Evolutionary conservation across 2,113 vertebrate genomes (phyloP).

Genomic region (Ptychochromis oligacanthus): DNA sequence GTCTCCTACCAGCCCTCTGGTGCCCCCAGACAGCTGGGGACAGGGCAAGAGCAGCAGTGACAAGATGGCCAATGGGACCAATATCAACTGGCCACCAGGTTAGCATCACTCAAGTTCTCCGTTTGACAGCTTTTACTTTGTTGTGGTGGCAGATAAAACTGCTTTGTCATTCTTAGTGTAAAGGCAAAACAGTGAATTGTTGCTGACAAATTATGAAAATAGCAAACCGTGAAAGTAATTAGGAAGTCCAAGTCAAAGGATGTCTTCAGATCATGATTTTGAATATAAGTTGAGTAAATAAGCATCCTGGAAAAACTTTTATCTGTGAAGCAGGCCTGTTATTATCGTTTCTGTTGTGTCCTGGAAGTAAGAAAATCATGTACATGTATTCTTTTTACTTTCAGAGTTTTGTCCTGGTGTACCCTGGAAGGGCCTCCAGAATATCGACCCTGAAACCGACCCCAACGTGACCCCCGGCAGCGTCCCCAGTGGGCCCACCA

Average conservation of each 20-base stretch:
- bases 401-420: constrained; percentile 96
- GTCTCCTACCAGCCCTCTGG: constrained; percentile 88
- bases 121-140: not conserved
- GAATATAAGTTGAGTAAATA: not conserved
- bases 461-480: constrained; percentile 94
- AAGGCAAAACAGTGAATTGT: too few species aligned
- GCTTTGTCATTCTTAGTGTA: not conserved
- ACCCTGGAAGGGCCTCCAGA: constrained; percentile 98
- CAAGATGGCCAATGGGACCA: constrained; percentile 95
- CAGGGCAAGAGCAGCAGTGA: constrained; percentile 92
- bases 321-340: not conserved
- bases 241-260: too few species aligned
- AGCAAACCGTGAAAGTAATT: too few species aligned
- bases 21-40: constrained; percentile 92
- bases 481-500: constrained; percentile 93
- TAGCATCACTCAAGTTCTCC: not conserved
- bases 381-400: not conserved
- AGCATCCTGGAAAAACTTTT: not conserved
- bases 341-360: not conserved
- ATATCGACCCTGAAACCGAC: constrained; percentile 94
- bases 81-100: constrained; percentile 98
- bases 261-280: not conserved
- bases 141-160: not conserved
- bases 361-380: not conserved
- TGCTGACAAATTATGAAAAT: too few species aligned